Conservation (phyloP, 2,113 vertebrate species). For the Quiscalus mexicanus region DNA sequence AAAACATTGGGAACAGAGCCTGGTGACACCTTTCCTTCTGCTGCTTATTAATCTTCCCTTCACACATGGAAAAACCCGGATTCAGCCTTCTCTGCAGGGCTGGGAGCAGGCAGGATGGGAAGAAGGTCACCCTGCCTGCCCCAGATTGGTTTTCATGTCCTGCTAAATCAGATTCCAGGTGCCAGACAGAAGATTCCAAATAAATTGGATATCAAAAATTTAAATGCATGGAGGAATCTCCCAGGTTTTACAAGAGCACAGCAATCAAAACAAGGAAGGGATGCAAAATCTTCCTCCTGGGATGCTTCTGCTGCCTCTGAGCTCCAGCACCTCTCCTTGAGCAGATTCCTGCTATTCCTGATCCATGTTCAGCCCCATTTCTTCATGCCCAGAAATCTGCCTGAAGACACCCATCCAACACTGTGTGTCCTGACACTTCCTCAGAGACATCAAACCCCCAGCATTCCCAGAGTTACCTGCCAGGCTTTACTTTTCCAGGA, state of each 20-base stretch:
- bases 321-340: neutral
- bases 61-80: neutral
- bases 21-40: neutral
- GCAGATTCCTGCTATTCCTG: neutral
- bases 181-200: neutral
- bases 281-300: conserved; percentile 24
- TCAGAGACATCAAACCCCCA: neutral
- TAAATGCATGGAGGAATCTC: neutral
- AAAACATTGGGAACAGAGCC: neutral
- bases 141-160: neutral
- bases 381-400: neutral
- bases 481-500: neutral
- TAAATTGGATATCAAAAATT: conserved; percentile 62
- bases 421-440: neutral
- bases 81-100: neutral
- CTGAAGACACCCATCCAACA: neutral
- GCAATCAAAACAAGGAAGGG: neutral
- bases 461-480: neutral
- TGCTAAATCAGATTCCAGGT: neutral
- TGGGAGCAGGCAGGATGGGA: neutral
- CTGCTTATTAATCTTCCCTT: neutral
- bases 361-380: neutral
- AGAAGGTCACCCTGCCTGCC: neutral
- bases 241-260: conserved; percentile 1
- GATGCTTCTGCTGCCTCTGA: neutral